Percentiles rank a stretch among this genome's conserved stretches.
Conservation (phyloP, 1,140 invertebrate species). For the Zeugodacus cucurbitae region DNA sequence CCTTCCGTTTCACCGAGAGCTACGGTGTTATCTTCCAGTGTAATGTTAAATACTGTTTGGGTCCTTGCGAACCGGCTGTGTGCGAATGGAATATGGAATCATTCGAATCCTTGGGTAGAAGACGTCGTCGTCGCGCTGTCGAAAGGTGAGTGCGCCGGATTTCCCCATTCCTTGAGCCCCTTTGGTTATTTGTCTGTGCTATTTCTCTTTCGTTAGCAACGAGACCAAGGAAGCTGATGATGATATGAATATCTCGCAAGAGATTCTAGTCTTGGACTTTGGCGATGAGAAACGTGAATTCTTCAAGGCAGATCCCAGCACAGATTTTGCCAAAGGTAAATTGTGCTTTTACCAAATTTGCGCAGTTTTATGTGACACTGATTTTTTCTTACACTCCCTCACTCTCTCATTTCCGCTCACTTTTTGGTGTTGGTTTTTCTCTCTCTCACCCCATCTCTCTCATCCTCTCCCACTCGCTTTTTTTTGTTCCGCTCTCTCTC, state of each 20-base stretch:
- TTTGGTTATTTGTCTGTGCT: not conserved
- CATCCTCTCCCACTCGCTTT: not conserved
- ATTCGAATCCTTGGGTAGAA: constrained; percentile 89
- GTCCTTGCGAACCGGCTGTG: constrained; percentile 91
- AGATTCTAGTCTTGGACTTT: constrained; percentile 91
- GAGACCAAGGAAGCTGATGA: constrained; percentile 77
- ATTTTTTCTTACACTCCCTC: not conserved
- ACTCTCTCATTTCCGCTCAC: not conserved
- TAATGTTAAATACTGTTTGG: constrained; percentile 95
- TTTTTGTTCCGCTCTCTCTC: not conserved
- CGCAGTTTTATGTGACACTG: not conserved
- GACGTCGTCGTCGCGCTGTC: constrained; percentile 85
- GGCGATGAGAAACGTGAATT: constrained; percentile 89
- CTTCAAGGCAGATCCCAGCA: constrained; percentile 79
- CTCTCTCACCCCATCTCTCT: not conserved
- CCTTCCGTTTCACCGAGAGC: constrained; percentile 94
- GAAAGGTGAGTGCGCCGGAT: constrained; percentile 54
- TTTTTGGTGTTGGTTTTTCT: not conserved
- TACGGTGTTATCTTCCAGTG: constrained; percentile 98
- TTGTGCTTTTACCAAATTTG: not conserved
- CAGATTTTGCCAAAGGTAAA: constrained; percentile 79
- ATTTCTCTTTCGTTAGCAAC: constrained; percentile 60
- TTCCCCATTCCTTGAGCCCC: not conserved
- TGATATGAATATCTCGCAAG: constrained; percentile 93
- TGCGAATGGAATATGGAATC: constrained; percentile 90